Evolutionary conservation across 1,140 invertebrate species (phyloP).

Genomic region (Ectropis grisescens): DNA sequence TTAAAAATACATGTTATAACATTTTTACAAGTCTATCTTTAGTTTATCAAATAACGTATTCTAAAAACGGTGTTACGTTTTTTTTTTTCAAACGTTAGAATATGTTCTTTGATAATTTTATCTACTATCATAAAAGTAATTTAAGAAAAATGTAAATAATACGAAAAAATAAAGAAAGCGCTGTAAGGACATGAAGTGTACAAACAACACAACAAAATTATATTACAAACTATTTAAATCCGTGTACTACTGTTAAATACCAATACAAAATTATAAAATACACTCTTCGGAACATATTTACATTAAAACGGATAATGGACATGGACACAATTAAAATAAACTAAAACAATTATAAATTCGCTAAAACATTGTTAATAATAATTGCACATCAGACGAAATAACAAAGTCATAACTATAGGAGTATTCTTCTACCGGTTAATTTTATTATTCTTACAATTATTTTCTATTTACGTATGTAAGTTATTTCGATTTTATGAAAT

Average conservation of each 20-base stretch:
- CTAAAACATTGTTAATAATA: conserved; percentile 47
- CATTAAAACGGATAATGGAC: conserved; percentile 36
- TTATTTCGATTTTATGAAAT: conserved; percentile 45
- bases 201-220: too few species aligned
- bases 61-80: too few species aligned
- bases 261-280: conserved; percentile 41
- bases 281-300: conserved; percentile 57
- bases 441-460: conserved; percentile 51
- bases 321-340: conserved; percentile 39
- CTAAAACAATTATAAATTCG: conserved; percentile 62
- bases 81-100: too few species aligned
- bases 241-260: conserved; percentile 24
- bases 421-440: conserved; percentile 51
- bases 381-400: conserved; percentile 52
- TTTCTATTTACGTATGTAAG: conserved; percentile 60
- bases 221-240: conserved; percentile 3
- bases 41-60: conserved; percentile 33
- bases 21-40: conserved; percentile 67
- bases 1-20: conserved; percentile 70
- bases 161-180: conserved; percentile 16
- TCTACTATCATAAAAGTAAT: conserved; percentile 13
- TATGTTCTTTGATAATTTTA: too few species aligned
- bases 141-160: conserved; percentile 9
- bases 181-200: conserved; percentile 24
- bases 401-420: conserved; percentile 41